phyloP scores from a whole-genome alignment of 2,113 vertebrate genomes.

The Oryzias javanicus region DNA sequence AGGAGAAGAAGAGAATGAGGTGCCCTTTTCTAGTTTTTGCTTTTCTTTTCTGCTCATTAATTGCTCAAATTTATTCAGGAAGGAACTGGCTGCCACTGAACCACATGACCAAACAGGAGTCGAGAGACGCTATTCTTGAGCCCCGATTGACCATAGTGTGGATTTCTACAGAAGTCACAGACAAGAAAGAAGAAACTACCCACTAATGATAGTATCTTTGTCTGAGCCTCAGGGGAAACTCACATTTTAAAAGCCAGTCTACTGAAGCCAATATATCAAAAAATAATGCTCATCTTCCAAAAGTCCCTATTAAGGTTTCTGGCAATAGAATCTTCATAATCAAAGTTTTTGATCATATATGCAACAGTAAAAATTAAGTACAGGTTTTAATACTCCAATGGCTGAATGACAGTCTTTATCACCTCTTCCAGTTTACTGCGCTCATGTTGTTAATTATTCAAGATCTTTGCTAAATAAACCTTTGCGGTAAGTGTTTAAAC shows the following conservation, averaged over 20 bases:
- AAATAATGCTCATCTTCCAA: slow-evolving; percentile 50
- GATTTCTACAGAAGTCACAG: slow-evolving; percentile 39
- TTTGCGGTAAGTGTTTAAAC: too few relatives aligned
- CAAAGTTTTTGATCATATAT: slow-evolving; percentile 60
- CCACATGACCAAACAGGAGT: slow-evolving; percentile 47
- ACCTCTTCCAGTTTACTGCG: neutral
- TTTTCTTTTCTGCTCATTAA: slow-evolving; percentile 74
- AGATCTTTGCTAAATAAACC: slow-evolving; percentile 8
- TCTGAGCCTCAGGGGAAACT: slow-evolving; percentile 49
- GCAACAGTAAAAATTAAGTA: slow-evolving; percentile 2
- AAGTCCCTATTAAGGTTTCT: slow-evolving; percentile 59
- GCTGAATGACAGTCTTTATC: slow-evolving; percentile 20
- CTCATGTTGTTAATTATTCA: slow-evolving; percentile 20
- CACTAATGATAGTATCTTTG: slow-evolving; percentile 69
- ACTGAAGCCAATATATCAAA: slow-evolving; percentile 61
- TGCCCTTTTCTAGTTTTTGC: slow-evolving; percentile 73
- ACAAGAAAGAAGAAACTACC: slow-evolving; percentile 34
- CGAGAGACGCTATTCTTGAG: slow-evolving; percentile 31
- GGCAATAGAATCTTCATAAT: slow-evolving; percentile 50
- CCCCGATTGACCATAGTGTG: slow-evolving; percentile 49
- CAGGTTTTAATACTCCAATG: slow-evolving; percentile 11
- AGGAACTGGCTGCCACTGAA: slow-evolving; percentile 25
- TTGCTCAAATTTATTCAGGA: slow-evolving; percentile 54
- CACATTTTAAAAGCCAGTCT: slow-evolving; percentile 46
- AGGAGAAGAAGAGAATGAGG: slow-evolving; percentile 63